Conservation (phyloP, 2,113 vertebrate species). For the Protobothrops flavoviridis region DNA sequence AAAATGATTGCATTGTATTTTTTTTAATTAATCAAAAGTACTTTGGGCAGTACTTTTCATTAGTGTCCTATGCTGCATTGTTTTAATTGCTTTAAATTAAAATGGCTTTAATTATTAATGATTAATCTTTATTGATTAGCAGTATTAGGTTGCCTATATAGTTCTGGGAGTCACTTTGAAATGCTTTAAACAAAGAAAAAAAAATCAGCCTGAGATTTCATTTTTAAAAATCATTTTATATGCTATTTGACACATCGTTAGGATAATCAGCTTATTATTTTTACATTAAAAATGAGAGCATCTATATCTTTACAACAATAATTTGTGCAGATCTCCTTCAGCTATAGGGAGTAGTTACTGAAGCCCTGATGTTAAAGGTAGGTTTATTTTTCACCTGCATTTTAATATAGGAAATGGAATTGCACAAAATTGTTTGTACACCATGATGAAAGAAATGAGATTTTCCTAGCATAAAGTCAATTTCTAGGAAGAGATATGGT, state of each 20-base stretch:
- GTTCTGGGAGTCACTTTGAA: neutral
- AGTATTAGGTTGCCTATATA: neutral
- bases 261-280: slow-evolving; percentile 23
- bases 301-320: slow-evolving; percentile 17
- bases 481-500: slow-evolving; percentile 40
- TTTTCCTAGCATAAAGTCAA: slow-evolving; percentile 36
- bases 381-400: slow-evolving; percentile 17
- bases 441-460: slow-evolving; percentile 19
- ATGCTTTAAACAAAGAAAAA: neutral
- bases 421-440: slow-evolving; percentile 34
- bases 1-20: neutral
- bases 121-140: neutral
- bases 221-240: slow-evolving; percentile 10
- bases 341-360: slow-evolving; percentile 27
- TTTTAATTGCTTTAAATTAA: neutral
- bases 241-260: slow-evolving; percentile 22
- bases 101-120: neutral
- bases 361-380: slow-evolving; percentile 39
- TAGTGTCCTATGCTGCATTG: neutral
- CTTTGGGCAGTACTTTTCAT: neutral
- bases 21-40: neutral
- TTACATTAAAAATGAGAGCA: slow-evolving; percentile 10
- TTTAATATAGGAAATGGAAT: slow-evolving; percentile 29
- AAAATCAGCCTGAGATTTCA: neutral
- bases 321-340: slow-evolving; percentile 7